A percentile compares a stretch with the other conserved stretches of the same genome.
phyloP scores from a whole-genome alignment of 2,888 invertebrate genomes.

The Xylophagus ater region DNA sequence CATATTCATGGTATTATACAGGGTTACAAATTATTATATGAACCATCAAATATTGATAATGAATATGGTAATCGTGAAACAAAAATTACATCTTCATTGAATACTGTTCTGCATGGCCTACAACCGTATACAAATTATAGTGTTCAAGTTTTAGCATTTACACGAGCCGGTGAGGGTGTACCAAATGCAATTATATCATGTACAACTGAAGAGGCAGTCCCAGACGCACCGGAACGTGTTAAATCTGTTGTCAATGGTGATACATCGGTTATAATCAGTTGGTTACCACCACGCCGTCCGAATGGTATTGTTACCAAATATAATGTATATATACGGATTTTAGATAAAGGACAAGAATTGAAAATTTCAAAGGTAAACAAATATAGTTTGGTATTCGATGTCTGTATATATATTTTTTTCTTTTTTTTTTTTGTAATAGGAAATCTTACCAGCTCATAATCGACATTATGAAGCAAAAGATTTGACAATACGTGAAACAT shows the following conservation, averaged over 20 bases:
- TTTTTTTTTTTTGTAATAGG: slow-evolving; percentile 13
- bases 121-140: slow-evolving; percentile 54
- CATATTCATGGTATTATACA: slow-evolving; percentile 56
- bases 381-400: not conserved
- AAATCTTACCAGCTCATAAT: slow-evolving; percentile 39
- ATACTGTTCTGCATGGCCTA: slow-evolving; percentile 45
- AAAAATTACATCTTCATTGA: slow-evolving; percentile 43
- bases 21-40: slow-evolving; percentile 69
- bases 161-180: slow-evolving; percentile 50
- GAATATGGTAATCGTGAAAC: slow-evolving; percentile 40
- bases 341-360: slow-evolving; percentile 44
- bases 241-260: slow-evolving; percentile 49
- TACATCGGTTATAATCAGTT: slow-evolving; percentile 49
- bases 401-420: not conserved
- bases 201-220: slow-evolving; percentile 49
- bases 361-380: slow-evolving; percentile 37
- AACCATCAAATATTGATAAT: slow-evolving; percentile 36
- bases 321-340: slow-evolving; percentile 47
- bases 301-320: slow-evolving; percentile 53
- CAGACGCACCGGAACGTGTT: slow-evolving; percentile 49
- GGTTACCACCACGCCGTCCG: slow-evolving; percentile 51
- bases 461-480: slow-evolving; percentile 44
- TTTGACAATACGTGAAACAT: slow-evolving; percentile 43
- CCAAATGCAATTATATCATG: slow-evolving; percentile 45
- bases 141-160: slow-evolving; percentile 50